Base-by-base conservation (phyloP, 2,888 invertebrate species). In the Limenitis camilla region DNA sequence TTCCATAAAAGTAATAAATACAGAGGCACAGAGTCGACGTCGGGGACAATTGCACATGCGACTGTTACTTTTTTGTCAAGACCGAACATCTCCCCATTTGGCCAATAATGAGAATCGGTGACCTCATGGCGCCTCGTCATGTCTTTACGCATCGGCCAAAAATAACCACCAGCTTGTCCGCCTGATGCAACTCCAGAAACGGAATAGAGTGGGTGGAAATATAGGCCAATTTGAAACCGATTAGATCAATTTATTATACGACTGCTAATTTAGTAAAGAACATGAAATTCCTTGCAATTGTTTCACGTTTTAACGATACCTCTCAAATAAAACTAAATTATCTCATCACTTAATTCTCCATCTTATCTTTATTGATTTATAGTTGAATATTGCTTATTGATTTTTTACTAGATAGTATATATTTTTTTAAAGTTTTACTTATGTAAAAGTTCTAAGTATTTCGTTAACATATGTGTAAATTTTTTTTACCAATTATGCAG, bases 81-180 rank as follows among this genome's bases (percentile, higher is more conserved):
- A 61, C 54, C 61, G 52, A 52, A 57, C 49, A 58, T 53, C 53
- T 61, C 52, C 61, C 55, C 64, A 60, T 62, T 66, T 65, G 65
- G 64, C 62, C 65, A 68, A 67, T 69, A 76, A 70, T 67, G 69
- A 66, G 72, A 67, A 69, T 61, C 71, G 80, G 76, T 84, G 83
- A 85, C 81, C 82, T 84, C 84, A 84, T 65, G 75, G 71, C 69
- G 74, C 71, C 71, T 74, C 76, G 80, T 78, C 79, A 80, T 72
- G 67, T 63, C 62, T 63, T 59, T 61, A 59, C 59, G 74, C 69
- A 79, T 76, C 64, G 73, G 77, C 83, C 60, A 68, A 84, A 50
- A 85, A 84, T 85, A 84, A 72, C 73, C 71, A 52, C 60, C 61
- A 62, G 47, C 59, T 62, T 58, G 59, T 63, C 63, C 19, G 19